phyloP scores from a whole-genome alignment of 2,888 invertebrate genomes.

The Scotopteryx bipunctaria region DNA sequence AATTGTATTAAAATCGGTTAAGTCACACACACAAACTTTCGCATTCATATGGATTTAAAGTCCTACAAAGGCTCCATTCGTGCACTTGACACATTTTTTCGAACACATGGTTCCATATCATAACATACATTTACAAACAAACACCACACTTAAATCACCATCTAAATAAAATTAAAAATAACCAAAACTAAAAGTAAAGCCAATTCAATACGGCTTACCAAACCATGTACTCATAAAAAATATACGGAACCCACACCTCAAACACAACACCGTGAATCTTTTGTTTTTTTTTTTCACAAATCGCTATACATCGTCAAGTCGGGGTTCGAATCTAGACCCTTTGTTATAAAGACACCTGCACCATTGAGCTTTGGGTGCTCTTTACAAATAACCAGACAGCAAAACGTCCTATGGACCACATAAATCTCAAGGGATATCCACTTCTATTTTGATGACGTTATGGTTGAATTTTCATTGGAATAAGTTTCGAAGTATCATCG shows the following conservation, averaged over 20 bases:
- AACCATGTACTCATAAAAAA: constrained; percentile 7
- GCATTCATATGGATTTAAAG: too few relatives aligned
- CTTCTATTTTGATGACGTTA: rapidly evolving
- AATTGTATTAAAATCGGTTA: too few relatives aligned
- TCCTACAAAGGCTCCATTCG: too few relatives aligned
- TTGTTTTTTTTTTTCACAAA: constrained; percentile 51
- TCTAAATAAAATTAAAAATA: too few relatives aligned
- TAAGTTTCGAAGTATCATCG: constrained; percentile 48
- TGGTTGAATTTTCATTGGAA: constrained; percentile 27
- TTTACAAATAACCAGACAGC: constrained; percentile 58
- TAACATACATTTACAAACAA: too few relatives aligned
- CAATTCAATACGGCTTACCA: too few relatives aligned
- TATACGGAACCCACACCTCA: constrained; percentile 35
- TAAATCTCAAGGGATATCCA: constrained; percentile 12
- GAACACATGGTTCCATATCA: too few relatives aligned
- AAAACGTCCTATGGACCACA: constrained; percentile 43
- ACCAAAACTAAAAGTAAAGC: too few relatives aligned
- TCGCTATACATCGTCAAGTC: constrained; percentile 58
- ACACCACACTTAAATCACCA: too few relatives aligned
- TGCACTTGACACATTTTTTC: too few relatives aligned
- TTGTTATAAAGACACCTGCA: constrained; percentile 78
- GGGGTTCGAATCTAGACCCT: constrained; percentile 71
- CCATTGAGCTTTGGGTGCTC: constrained; percentile 74
- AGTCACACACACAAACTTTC: too few relatives aligned
- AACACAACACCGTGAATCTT: constrained; percentile 35